Evolutionary conservation across 2,113 vertebrate genomes (phyloP), one percentile per base, ranked within the genome.

Genomic region (Eurystomus gularis): DNA sequence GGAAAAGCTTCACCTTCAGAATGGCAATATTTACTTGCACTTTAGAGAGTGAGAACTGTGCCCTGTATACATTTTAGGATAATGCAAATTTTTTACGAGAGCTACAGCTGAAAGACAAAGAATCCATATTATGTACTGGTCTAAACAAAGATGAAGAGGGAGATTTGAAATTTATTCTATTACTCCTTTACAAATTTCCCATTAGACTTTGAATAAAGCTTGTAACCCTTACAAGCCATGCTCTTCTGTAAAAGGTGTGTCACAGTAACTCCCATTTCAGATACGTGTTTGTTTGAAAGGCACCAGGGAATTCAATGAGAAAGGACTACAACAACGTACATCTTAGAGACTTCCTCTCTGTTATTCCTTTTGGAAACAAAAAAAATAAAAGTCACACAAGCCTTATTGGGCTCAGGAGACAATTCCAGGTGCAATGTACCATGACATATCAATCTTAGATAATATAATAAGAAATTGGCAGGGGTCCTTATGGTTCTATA

Each of bases 101-200:
- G 24, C n/a, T 83, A 23, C 9, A 82, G 18, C 35, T 84, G 65
- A 65, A 86, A 78, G 48, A 84, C 20, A 54, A 86, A 70, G 9
- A 90, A 75, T 77, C 52, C 8, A 7, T 86, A 60, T 10, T 44
- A 20, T 11, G 11, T 71, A n/a, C 46, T 51, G 35, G 28, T 52
- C 81, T 82, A 91, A 92, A 90, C 69, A 87, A 76, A 88, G 83
- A 69, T 46, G 24, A 78, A 84, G 76, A 88, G 62, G 37, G 71
- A 24, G 26, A 89, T 60, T 49, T 75, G 44, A 87, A 64, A 93
- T 89, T 76, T 83, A 81, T 92, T 91, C 62, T 62, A 64, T 75
- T 35, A 26, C 64, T 93, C 37, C 61, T 81, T 86, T 75, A 52
- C 9, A n/a, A 52, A 86, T 95, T 93, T 97, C 95, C 85, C 88